These are phyloP conservation scores for Mycetomoellerius zeteki DNA, from an alignment of 1,140 invertebrate genomes.

Conservation along the genomic window DNA sequence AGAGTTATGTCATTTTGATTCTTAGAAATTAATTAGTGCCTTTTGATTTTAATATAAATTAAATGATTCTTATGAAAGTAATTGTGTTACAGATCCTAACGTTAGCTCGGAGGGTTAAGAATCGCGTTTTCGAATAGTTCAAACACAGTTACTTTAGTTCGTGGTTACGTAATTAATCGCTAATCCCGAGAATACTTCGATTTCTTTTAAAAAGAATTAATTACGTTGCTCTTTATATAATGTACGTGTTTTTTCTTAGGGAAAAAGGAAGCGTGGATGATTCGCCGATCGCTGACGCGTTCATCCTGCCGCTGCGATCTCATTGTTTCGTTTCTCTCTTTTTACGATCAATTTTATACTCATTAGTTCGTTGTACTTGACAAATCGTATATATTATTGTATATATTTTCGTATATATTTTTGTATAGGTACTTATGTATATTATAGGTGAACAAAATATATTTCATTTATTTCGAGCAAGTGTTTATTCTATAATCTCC, in stretches of 20 bases:
- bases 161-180: not conserved
- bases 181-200: not conserved
- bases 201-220: not conserved
- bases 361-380: conserved; percentile 57
- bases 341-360: conserved; percentile 67
- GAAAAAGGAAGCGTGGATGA: not conserved
- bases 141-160: not conserved
- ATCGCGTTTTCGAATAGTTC: not conserved
- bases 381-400: conserved; percentile 78
- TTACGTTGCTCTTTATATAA: not conserved
- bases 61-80: no score
- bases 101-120: not conserved
- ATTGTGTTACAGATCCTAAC: no score
- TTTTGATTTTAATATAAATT: no score
- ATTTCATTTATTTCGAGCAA: conserved; percentile 35
- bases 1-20: no score
- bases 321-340: conserved; percentile 43
- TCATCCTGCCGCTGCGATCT: conserved; percentile 23
- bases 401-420: conserved; percentile 78
- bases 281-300: not conserved
- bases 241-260: not conserved
- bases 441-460: conserved; percentile 57
- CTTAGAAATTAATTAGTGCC: no score
- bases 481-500: conserved; percentile 6
- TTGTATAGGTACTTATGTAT: conserved; percentile 78